Evolutionary conservation across 2,888 invertebrate species (phyloP), one percentile per base, ranked within the genome.

Genomic region (Campoletis raptor): DNA sequence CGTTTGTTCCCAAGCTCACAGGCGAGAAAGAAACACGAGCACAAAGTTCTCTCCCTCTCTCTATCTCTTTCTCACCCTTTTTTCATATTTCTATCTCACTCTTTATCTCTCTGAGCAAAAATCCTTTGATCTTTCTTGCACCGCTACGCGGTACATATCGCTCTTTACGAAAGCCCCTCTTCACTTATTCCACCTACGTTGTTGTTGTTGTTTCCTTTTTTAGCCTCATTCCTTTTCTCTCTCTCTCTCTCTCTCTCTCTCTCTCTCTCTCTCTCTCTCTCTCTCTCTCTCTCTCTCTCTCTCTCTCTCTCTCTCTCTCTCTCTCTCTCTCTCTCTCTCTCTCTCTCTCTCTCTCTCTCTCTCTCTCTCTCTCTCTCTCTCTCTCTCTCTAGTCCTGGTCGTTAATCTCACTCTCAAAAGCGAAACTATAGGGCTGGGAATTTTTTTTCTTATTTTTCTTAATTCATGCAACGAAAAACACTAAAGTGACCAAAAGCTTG

Each of bases 101-200:
- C 61, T 61, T 30, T 61, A 61, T 61, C 61, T 61, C 80, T 79
- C 79, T 79, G 76, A 76, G 80, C 64, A 81, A 87, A 86, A 85
- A 83, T 87, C 79, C 88, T 87, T 81, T 83, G 86, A 86, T 84
- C 81, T 86, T 86, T 83, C 77, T 86, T 85, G 73, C 81, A 85
- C 81, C 81, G 77, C 67, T 48, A 15, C 72, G 81, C 81, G 77
- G 79, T 79, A 77, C 76, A 36, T 74, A 40, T 61, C 76, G 40
- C 82, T 78, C 80, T 76, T 57, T 54, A 24, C 64, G 12, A 45
- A 52, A 40, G 61, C 40, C 52, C 66, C 24, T 48, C 36, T 54
- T 73, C 76, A 21, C 77, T 78, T 66, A 45, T 67, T 37, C 70
- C 37, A 8, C 66, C 81, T 66, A 45, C 36, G 12, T 15, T 37